Evolutionary conservation across 64 coral and sea anemone genomes (phyloP), one percentile per base, ranked within the genome.

Genomic region (Stichodactyla helianthus): DNA sequence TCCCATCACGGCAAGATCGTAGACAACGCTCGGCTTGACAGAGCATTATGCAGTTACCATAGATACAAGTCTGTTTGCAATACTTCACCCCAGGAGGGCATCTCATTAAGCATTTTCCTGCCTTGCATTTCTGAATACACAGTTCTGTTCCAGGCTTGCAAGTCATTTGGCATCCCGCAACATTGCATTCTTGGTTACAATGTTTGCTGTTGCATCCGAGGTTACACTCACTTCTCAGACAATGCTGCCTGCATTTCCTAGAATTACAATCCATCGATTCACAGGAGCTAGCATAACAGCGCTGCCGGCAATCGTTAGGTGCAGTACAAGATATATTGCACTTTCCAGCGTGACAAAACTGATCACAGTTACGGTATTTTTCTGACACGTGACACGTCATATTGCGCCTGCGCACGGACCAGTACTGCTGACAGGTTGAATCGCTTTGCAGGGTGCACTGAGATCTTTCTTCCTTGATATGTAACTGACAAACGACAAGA

Each of bases 121-220:
- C 89, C 16, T 87, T 91, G 70, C 89, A 91, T 71, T 64, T 91
- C 59, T 91, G 89, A 6, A 91, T 56, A 63, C 89, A 91, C 4
- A 27, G 77, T 31, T 91, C 51, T 50, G 65, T 77, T 17, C 89
- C 89, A n/a, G 74, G 79, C 16, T 19, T 25, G 84, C 89, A 91
- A n/a, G 84, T 44, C 89, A 91, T 91, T 53, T 53, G 60, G 77
- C 83, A 87, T 18, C 89, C 89, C 7, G 76, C 84, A 50, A 91
- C 89, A 13, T 86, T 62, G 19, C 89, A 86, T 71, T 91, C 82
- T 27, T 91, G 89, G 8, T 68, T 63, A 12, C 89, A 91, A 52
- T 91, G 54, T 50, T 82, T 74, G 44, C 74, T 52, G n/a, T 74
- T 87, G 25, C 89, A 91, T 68, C 86, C 60, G 61, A 91, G 85